Evolutionary conservation across 2,797 vertebrate species (phyloP), one percentile per base, ranked within the genome.

Genomic region (Premnoplex brunnescens): DNA sequence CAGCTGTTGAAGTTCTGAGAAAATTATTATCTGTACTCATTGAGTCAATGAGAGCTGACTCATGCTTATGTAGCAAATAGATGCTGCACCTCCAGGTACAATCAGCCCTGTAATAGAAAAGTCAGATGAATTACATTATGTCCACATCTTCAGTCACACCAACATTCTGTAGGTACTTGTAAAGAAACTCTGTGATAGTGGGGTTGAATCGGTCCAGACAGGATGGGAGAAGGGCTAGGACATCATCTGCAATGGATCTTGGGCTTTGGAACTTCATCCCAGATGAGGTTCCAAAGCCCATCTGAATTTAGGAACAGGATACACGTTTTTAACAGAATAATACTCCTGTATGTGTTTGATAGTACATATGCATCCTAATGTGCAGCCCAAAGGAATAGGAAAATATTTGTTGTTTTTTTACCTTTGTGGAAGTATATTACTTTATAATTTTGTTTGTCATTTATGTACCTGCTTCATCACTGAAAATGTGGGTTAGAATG

Each of bases 41-140:
- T 2, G 8, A 80, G 37, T 85, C 73, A 93, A 30, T 85, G 77
- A 63, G 64, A 79, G 73, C 91, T 86, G 93, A 90, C 73, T 96
- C 80, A 88, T 82, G 71, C 51, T 89, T 89, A 52, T 54, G 79
- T 71, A 91, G 87, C 82, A 92, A 80, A 88, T 74, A 80, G 58
- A 62, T 88, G 49, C 62, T 80, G 73, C 36, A 48, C 69, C 78
- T 64, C 21, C 62, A 86, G 64, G 68, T 92, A 56, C 4, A 12
- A 48, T 89, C 88, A 91, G 9, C 66, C 27, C 36, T 58, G 0
- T 88, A 77, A 88, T 48, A 66, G 60, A 62, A 76, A 89, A 39
- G 48, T 77, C 74, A 88, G 74, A 60, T 1, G 6, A 82, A 80
- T 85, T 83, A 37, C 30, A 32, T 68, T 68, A 24, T 91, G 62